Evolutionary conservation across 1,140 invertebrate species (phyloP), one percentile per base, ranked within the genome.

Genomic region (Thaumetopoea pityocampa): DNA sequence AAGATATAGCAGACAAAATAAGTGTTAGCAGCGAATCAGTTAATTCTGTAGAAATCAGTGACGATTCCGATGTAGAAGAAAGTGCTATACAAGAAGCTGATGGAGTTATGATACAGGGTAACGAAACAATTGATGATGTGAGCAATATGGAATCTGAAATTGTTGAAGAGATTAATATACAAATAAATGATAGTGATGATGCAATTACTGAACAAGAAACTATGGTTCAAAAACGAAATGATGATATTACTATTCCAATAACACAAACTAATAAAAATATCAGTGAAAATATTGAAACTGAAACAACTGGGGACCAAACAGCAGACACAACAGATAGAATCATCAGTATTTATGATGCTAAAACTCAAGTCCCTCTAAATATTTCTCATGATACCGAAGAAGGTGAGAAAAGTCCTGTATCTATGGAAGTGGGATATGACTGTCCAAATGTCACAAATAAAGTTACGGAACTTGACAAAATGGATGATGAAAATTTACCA

Each of bases 401-500:
- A 30, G 45, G 32, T 22, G 62, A 62, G 8, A 62, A 69, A 28
- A 57, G 26, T 32, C 42, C 58, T 4, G 34, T 43, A 9, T 73
- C 68, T 3, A 42, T 69, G 32, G 77, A 81, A 63, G 46, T 80
- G 17, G 46, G 35, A 22, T 79, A 77, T 20, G 76, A 72, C 36
- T 62, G 61, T 49, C 54, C 66, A 3, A 61, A 62, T 22, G 45
- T 48, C 10, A 46, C 26, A 23, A 51, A 54, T n/a, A 63, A 59
- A 41, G 55, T 78, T 0, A 46, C 51, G 5, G 24, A 66, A 7
- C 19, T 79, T 27, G 77, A 79, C 6, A 67, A 59, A 45, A 38
- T 48, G 15, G 74, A 81, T 14, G 72, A 68, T 19, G 69, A 73
- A 5, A 69, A 65, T 36, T 45, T 81, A 12, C 74, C 74, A 5